Conservation (phyloP, 2,888 invertebrate genomes). For the Cerastis rubricosa region DNA sequence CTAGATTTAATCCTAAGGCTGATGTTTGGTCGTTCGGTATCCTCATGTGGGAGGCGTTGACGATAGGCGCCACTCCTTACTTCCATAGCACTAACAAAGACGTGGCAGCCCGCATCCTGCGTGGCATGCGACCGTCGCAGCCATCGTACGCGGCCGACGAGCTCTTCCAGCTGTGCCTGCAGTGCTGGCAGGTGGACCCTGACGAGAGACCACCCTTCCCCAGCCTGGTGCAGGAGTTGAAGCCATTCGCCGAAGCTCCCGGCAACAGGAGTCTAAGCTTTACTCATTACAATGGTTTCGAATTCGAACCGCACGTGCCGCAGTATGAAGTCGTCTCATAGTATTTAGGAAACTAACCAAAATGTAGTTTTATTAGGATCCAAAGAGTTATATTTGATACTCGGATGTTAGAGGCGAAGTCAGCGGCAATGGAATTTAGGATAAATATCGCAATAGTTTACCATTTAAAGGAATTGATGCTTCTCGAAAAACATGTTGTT, state of each 20-base stretch:
- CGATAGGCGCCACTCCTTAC: constrained; percentile 95
- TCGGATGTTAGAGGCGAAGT: constrained; percentile 47
- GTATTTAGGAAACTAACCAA: constrained; percentile 68
- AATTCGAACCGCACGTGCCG: constrained; percentile 86
- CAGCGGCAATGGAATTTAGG: constrained; percentile 10
- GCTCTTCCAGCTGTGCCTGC: constrained; percentile 95
- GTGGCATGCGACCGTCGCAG: constrained; percentile 94
- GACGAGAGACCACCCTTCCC: constrained; percentile 95
- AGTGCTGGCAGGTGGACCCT: constrained; percentile 96
- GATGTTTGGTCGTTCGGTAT: constrained; percentile 97
- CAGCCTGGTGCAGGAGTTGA: constrained; percentile 89
- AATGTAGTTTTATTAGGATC: constrained; percentile 57
- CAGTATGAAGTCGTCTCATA: constrained; percentile 86
- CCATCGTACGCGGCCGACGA: constrained; percentile 94
- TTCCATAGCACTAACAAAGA: constrained; percentile 92
- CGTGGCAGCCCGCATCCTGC: constrained; percentile 92
- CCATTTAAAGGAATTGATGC: constrained; percentile 21
- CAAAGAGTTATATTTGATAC: constrained; percentile 67
- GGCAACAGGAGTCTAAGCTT: constrained; percentile 84
- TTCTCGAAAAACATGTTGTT: background rate
- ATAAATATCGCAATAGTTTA: constrained; percentile 27
- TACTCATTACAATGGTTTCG: constrained; percentile 86
- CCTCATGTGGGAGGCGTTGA: constrained; percentile 95
- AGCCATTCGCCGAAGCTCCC: constrained; percentile 80
- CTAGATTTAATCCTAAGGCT: constrained; percentile 93